A percentile compares a stretch with the other conserved stretches of the same genome.
phyloP scores from a whole-genome alignment of 2,888 invertebrate genomes.

The Philereme transversata region DNA sequence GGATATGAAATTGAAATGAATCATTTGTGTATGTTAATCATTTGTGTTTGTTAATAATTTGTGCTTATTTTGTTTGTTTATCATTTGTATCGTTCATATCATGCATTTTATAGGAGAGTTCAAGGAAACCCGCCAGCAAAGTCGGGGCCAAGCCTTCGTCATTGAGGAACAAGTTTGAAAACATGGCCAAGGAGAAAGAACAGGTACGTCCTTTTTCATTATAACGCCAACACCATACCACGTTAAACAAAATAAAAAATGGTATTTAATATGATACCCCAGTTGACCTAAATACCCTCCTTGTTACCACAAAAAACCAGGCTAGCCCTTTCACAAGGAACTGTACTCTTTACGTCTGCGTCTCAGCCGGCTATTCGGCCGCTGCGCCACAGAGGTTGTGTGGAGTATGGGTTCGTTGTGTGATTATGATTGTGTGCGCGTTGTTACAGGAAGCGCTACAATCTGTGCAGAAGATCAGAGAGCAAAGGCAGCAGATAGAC shows the following conservation, averaged over 20 bases:
- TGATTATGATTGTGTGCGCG: not conserved
- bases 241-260: no score
- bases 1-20: no score
- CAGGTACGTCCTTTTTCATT: conserved; percentile 11
- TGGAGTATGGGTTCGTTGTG: no score
- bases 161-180: conserved; percentile 38
- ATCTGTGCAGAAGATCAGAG: conserved; percentile 77
- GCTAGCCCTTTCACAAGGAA: no score
- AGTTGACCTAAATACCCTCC: no score
- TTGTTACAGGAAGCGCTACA: conserved; percentile 77
- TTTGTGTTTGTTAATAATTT: not conserved
- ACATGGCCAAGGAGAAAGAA: conserved; percentile 21
- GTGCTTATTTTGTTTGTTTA: not conserved
- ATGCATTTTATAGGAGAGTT: conserved; percentile 5
- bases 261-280: no score
- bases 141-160: conserved; percentile 90
- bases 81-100: not conserved
- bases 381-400: no score
- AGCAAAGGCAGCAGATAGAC: conserved; percentile 69
- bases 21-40: not conserved
- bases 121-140: conserved; percentile 11
- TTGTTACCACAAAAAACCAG: no score
- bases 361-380: no score
- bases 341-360: no score
- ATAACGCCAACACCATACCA: no score